These are phyloP conservation scores for Pseudanteris insignis DNA, from an alignment of 2,888 invertebrate species.

Conservation along the genomic window DNA sequence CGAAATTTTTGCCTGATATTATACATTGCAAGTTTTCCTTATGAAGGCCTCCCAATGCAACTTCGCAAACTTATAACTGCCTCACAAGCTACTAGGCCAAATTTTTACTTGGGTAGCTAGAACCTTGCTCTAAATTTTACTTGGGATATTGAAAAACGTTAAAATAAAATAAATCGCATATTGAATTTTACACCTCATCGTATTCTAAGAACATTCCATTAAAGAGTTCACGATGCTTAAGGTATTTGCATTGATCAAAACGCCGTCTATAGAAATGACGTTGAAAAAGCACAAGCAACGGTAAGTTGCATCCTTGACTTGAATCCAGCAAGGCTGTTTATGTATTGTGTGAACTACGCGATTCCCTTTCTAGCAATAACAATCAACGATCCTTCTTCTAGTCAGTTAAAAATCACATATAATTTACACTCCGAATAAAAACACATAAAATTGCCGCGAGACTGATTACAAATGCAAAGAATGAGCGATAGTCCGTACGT, in stretches of 20 bases:
- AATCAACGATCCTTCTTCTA: conserved; percentile 28
- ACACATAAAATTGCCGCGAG: conserved; percentile 30
- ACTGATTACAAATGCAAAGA: conserved; percentile 41
- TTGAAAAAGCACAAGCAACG: conserved; percentile 26
- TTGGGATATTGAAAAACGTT: no score
- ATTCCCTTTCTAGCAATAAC: conserved; percentile 25
- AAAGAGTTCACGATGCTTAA: no score
- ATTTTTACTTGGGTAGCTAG: no score
- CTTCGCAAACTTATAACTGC: no score
- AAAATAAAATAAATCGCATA: background rate
- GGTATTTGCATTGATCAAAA: conserved; percentile 16
- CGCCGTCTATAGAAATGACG: conserved; percentile 15
- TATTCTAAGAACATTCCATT: no score
- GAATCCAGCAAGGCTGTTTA: conserved; percentile 19
- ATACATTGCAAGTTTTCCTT: no score
- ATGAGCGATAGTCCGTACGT: conserved; percentile 37
- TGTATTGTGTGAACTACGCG: no score
- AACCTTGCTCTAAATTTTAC: no score
- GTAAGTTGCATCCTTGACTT: conserved; percentile 30
- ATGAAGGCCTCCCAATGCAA: no score
- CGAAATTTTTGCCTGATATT: no score
- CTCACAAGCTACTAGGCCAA: no score
- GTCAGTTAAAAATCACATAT: conserved; percentile 44
- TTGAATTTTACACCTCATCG: background rate
- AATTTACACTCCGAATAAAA: conserved; percentile 43